phyloP scores from a whole-genome alignment of 2,113 vertebrate species.

The Ochotona princeps region DNA sequence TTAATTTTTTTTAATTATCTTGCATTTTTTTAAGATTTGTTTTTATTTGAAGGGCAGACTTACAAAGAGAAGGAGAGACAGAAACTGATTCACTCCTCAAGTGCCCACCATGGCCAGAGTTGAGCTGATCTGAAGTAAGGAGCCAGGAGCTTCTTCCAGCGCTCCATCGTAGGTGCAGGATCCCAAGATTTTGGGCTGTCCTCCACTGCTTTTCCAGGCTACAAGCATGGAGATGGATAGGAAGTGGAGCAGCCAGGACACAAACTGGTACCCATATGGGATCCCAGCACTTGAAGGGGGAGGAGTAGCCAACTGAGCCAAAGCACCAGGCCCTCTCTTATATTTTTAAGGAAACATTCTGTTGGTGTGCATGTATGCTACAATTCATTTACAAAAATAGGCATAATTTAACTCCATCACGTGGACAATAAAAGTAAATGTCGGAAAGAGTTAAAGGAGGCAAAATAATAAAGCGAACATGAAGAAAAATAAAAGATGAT shows the following conservation, averaged over 20 bases:
- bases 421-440: background rate
- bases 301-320: background rate
- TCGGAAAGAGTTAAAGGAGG: background rate
- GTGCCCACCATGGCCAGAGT: background rate
- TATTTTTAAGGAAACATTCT: background rate
- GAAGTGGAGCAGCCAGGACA: too few relatives aligned
- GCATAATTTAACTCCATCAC: background rate
- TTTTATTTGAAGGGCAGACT: too few relatives aligned
- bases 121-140: too few relatives aligned
- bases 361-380: background rate
- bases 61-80: too few relatives aligned
- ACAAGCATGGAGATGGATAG: too few relatives aligned
- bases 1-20: background rate
- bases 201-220: too few relatives aligned
- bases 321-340: background rate
- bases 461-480: background rate
- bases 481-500: background rate
- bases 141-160: too few relatives aligned
- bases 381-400: conserved; percentile 29
- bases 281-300: background rate
- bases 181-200: too few relatives aligned
- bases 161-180: too few relatives aligned
- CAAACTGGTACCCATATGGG: too few relatives aligned
- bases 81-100: background rate
- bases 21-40: too few relatives aligned